Conservation (phyloP, 2,113 vertebrate genomes). For the Micronycteris hirsuta region DNA sequence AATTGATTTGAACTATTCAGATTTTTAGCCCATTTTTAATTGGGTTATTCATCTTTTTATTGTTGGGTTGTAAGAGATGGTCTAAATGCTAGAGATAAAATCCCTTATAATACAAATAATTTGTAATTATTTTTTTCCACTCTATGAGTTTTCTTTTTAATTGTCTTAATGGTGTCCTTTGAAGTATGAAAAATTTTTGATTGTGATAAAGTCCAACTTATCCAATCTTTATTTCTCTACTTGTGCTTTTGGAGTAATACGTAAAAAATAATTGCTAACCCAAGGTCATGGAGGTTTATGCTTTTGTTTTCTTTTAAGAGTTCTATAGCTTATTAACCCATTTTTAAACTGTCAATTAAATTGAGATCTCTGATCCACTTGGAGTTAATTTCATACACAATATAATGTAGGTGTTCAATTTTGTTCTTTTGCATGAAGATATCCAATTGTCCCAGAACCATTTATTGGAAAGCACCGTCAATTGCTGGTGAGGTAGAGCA, state of each 20-base stretch:
- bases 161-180: not conserved
- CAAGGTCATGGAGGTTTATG: not conserved
- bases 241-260: not conserved
- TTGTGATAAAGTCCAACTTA: not conserved
- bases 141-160: not conserved
- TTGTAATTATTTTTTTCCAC: not conserved
- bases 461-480: not conserved
- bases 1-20: not conserved
- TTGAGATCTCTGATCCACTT: not conserved
- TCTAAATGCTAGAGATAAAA: not conserved
- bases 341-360: not conserved
- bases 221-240: not conserved
- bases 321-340: not conserved
- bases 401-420: not conserved
- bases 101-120: not conserved
- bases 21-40: not conserved
- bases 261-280: not conserved
- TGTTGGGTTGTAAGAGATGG: not conserved
- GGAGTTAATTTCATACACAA: not conserved
- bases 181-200: not conserved
- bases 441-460: not conserved
- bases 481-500: not conserved
- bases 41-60: not conserved
- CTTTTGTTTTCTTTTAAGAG: not conserved
- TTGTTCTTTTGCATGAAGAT: not conserved